A percentile compares a stretch with the other conserved stretches of the same genome.
phyloP scores from a whole-genome alignment of 30 jellyfish, hydroid and myxozoan genomes.

The Mastigias papua region DNA sequence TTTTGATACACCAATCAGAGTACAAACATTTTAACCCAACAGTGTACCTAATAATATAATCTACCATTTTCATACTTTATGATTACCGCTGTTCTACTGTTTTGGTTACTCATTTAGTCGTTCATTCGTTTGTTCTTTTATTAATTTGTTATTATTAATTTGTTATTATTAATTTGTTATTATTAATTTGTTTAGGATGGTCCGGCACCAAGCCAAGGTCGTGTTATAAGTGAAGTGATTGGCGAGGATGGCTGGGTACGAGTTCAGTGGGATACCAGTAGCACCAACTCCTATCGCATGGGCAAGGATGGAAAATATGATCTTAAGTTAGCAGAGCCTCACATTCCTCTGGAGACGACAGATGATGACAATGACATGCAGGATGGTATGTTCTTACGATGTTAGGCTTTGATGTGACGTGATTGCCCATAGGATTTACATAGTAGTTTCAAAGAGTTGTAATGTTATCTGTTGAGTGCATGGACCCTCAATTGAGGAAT shows the following conservation, averaged over 20 bases:
- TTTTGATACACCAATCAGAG: no score
- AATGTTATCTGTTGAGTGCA: no score
- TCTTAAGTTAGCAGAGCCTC: slow-evolving; percentile 80
- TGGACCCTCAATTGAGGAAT: no score
- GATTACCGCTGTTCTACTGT: no score
- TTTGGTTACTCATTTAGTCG: no score
- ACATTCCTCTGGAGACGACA: slow-evolving; percentile 39
- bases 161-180: no score
- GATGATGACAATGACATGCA: slow-evolving; percentile 63
- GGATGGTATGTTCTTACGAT: not conserved
- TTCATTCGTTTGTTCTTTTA: not conserved
- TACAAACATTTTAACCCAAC: no score
- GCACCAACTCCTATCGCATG: slow-evolving; percentile 94
- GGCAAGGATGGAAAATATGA: slow-evolving; percentile 94
- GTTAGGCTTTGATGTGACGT: not conserved
- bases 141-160: not conserved
- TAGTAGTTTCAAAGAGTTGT: not conserved
- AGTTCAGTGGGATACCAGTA: slow-evolving; percentile 95
- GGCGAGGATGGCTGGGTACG: slow-evolving; percentile 98
- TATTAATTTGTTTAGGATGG: slow-evolving; percentile 74
- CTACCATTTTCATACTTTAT: not conserved
- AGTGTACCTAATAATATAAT: no score
- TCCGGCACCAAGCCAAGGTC: slow-evolving; percentile 90
- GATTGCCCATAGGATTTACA: not conserved
- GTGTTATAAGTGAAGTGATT: slow-evolving; percentile 83